Evolutionary conservation across 2,797 vertebrate species (phyloP).

Genomic region (Falco rusticolus): DNA sequence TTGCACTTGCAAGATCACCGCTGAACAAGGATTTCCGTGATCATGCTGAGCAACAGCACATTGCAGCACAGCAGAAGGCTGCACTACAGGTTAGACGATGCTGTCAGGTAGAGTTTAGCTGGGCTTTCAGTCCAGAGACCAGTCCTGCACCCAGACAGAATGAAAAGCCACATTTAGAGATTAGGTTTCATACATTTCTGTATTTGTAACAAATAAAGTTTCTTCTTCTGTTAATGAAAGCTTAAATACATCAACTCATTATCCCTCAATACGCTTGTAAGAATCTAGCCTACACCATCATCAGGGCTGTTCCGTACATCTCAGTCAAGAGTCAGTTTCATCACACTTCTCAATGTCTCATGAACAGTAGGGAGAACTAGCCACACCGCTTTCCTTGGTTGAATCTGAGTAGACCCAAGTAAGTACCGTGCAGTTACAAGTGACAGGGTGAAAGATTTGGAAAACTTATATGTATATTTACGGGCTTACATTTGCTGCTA

Average conservation of each 20-base stretch:
- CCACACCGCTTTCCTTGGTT: background rate
- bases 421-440: background rate
- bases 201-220: background rate
- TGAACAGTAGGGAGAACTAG: background rate
- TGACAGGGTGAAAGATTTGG: background rate
- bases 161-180: background rate
- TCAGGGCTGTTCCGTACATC: background rate
- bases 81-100: slow-evolving; percentile 87
- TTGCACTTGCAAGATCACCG: slow-evolving; percentile 85
- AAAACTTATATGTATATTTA: background rate
- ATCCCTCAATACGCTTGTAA: background rate
- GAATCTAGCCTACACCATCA: background rate
- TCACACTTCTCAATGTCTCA: background rate
- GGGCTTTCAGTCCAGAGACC: background rate
- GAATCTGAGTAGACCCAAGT: background rate
- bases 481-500: background rate
- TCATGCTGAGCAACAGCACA: slow-evolving; percentile 96
- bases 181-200: background rate
- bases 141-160: background rate
- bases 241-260: background rate
- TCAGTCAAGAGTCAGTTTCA: background rate
- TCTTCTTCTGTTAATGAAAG: background rate
- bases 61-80: slow-evolving; percentile 95
- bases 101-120: background rate
- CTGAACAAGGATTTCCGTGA: slow-evolving; percentile 92